Evolutionary conservation across 2,797 vertebrate species (phyloP), one percentile per base, ranked within the genome.

Genomic region (Sebastes miniatus): DNA sequence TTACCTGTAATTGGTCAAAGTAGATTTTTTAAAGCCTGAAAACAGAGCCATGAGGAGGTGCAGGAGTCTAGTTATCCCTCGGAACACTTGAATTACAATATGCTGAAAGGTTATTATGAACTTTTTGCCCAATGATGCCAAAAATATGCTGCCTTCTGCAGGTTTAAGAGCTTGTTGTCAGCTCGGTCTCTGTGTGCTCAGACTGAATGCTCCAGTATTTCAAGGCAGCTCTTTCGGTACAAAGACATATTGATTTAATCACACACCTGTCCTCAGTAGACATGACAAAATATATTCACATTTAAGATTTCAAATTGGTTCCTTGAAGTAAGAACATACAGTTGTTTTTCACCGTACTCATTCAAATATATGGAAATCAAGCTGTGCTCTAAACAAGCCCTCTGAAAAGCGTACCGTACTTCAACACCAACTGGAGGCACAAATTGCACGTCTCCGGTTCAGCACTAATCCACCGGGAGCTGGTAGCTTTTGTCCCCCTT

Each of bases 401-500:
- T 29, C 12, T 43, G 4, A 63, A 63, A 47, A 57, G 31, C 22
- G 4, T 22, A 4, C 47, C 50, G 50, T 54, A 54, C 47, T 65
- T 63, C 25, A 68, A 4, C 57, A 29, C 22, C 43, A 56, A 34
- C 65, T 47, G 29, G 3, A 75, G 68, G 67, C 56, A 59, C 56
- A 76, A 76, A 84, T 73, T 52, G 32, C 50, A 27, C 39, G 12
- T 80, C 83, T 73, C 59, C 62, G 62, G 52, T 81, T 73, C 27
- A 65, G n/a, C 24, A 18, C 4, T 61, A 72, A 77, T 81, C 63
- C 43, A 47, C 25, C 11, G 8, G 24, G 18, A 43, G 18, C 36
- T 34, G 62, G 5, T 3, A 14, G 36, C 13, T 36, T 75, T 39
- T 73, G 27, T 36, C 18, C 16, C 22, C 27, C 5, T 7, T 43